Conservation (phyloP, 2,888 invertebrate genomes). For the Mechanitis mazaeus region DNA sequence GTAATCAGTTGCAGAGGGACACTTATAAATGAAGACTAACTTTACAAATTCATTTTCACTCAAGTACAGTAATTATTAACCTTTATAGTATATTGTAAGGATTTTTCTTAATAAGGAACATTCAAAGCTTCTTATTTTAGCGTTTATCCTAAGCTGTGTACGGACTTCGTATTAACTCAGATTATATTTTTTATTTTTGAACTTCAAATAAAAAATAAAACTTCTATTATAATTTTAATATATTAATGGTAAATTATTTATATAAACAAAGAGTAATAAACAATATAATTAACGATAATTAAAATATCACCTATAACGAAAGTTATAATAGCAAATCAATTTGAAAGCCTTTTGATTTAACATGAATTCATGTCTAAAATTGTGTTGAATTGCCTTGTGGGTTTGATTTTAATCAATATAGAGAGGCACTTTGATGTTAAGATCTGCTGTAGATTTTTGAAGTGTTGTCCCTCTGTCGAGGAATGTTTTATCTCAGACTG, state of each 20-base stretch:
- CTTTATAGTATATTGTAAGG: too few relatives aligned
- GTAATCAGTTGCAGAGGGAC: conserved; percentile 8
- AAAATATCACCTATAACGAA: conserved; percentile 3
- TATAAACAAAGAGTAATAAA: neutral
- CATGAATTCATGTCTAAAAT: conserved; percentile 15
- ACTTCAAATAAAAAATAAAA: too few relatives aligned
- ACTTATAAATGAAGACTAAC: conserved; percentile 9
- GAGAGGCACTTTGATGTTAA: neutral
- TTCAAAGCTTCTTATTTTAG: too few relatives aligned
- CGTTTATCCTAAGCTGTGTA: too few relatives aligned
- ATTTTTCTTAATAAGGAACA: too few relatives aligned
- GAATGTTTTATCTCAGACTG: neutral
- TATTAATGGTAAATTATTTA: neutral
- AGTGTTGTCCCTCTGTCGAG: neutral
- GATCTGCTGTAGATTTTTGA: neutral
- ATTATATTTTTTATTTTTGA: too few relatives aligned
- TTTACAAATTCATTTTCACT: neutral
- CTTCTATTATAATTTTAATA: too few relatives aligned
- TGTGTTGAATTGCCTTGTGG: conserved; percentile 15
- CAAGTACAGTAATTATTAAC: too few relatives aligned
- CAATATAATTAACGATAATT: neutral
- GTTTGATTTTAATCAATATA: conserved; percentile 9
- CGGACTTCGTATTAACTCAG: too few relatives aligned
- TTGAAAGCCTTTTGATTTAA: conserved; percentile 13
- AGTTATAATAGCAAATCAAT: conserved; percentile 16